These are phyloP conservation scores for Corynorhinus townsendii DNA, from an alignment of 2,113 vertebrate genomes.

Conservation along the genomic window DNA sequence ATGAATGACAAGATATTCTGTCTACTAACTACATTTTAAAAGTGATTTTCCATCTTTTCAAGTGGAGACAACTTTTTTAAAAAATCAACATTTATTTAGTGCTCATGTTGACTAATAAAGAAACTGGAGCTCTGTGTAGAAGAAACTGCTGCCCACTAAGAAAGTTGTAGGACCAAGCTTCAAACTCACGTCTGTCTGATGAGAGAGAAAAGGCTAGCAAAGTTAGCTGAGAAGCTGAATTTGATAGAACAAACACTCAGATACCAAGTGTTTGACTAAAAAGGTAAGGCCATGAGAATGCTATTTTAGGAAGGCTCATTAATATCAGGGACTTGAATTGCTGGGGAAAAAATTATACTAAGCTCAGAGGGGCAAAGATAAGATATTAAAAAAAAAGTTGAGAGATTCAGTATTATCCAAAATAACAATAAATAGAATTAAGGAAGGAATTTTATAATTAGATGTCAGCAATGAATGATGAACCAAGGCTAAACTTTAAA, in stretches of 20 bases:
- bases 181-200: neutral
- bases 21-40: neutral
- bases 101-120: neutral
- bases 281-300: neutral
- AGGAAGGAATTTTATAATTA: neutral
- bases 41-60: neutral
- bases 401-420: neutral
- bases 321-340: neutral
- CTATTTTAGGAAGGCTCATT: constrained; percentile 22
- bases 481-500: neutral
- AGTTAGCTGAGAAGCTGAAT: neutral
- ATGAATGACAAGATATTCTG: neutral
- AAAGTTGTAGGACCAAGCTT: neutral
- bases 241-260: neutral
- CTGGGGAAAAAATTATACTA: neutral
- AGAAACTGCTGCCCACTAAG: neutral
- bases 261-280: neutral
- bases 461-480: neutral
- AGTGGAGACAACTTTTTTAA: neutral
- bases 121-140: neutral
- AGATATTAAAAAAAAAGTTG: neutral
- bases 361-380: neutral
- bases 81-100: neutral
- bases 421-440: constrained; percentile 13
- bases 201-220: neutral